Evolutionary conservation across 2,797 vertebrate species (phyloP).

Genomic region (Iguana delicatissima): DNA sequence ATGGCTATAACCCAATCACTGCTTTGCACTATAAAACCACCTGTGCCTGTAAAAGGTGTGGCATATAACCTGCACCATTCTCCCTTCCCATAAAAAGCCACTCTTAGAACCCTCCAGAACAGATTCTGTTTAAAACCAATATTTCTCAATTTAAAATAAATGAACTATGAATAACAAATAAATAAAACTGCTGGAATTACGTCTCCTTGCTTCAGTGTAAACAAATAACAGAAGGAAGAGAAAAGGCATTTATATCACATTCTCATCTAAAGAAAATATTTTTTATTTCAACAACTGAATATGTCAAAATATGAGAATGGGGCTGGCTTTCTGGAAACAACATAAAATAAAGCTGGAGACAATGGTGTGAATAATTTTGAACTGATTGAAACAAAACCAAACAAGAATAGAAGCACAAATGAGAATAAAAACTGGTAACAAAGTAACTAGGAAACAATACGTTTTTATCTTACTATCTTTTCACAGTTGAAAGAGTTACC

Average conservation of each 20-base stretch:
- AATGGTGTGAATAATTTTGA: slow-evolving; percentile 44
- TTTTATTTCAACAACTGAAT: background rate
- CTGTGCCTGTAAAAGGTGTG: background rate
- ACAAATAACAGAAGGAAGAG: background rate
- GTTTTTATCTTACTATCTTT: background rate
- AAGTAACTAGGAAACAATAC: slow-evolving; percentile 16
- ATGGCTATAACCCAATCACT: too few species aligned
- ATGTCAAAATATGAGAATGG: background rate
- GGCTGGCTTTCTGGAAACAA: background rate
- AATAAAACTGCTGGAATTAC: slow-evolving; percentile 10
- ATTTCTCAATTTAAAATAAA: background rate
- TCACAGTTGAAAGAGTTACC: background rate
- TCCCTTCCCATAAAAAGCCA: background rate
- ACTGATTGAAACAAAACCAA: background rate
- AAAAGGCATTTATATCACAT: background rate
- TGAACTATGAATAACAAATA: background rate
- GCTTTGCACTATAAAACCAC: background rate
- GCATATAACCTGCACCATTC: background rate
- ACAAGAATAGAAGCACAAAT: background rate
- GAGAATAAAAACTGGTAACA: slow-evolving; percentile 62
- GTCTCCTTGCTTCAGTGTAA: background rate
- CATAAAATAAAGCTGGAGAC: slow-evolving; percentile 26
- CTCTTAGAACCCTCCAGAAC: background rate
- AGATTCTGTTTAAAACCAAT: background rate
- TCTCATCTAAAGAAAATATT: slow-evolving; percentile 31